Conservation (phyloP, 2,888 invertebrate species). For the Oscheius sp. region DNA sequence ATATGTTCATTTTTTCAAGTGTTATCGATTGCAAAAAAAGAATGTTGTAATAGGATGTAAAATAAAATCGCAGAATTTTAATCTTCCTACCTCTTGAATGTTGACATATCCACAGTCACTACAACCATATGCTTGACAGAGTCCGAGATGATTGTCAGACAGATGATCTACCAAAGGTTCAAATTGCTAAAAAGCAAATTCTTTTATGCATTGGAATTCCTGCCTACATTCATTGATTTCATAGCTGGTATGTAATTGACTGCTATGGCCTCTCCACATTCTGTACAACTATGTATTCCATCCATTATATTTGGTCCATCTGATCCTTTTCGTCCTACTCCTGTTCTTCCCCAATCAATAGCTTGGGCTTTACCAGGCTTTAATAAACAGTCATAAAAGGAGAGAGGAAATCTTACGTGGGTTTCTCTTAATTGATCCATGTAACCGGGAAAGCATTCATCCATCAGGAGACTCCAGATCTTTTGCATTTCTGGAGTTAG, state of each 20-base stretch:
- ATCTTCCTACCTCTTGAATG: constrained; percentile 20
- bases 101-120: constrained; percentile 23
- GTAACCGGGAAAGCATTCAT: constrained; percentile 26
- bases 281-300: constrained; percentile 10
- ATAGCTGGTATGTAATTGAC: no score
- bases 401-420: not conserved
- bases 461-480: constrained; percentile 25
- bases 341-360: not conserved
- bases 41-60: no score
- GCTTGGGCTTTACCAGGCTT: no score
- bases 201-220: not conserved
- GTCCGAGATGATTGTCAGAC: not conserved
- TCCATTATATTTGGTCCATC: not conserved
- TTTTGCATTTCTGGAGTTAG: constrained; percentile 20
- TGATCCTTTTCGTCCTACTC: not conserved
- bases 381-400: not conserved
- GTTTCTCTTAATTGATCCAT: constrained; percentile 1
- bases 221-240: not conserved
- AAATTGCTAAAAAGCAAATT: not conserved
- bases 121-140: constrained; percentile 19
- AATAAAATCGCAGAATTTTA: not conserved
- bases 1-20: no score
- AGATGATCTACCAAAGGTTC: constrained; percentile 13
- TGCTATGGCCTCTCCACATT: constrained; percentile 20
- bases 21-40: no score